These are phyloP conservation scores for Otus sunia DNA, from an alignment of 2,113 vertebrate species.

Conservation along the genomic window DNA sequence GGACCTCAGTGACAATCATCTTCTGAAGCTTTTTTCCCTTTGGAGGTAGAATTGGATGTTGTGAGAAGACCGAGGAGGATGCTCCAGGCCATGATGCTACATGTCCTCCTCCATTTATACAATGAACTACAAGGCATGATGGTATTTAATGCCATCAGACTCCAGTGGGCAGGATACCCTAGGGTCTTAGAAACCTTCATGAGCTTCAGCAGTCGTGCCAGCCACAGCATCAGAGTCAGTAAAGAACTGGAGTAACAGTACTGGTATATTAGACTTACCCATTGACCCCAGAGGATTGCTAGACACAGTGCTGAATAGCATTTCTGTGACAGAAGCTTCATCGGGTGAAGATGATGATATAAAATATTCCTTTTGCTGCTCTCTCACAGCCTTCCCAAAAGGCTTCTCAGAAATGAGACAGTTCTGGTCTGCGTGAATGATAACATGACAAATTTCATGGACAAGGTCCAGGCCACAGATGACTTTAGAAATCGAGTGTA, in stretches of 20 bases:
- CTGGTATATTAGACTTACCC: not conserved
- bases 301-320: not conserved
- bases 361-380: not conserved
- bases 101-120: not conserved
- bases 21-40: not conserved
- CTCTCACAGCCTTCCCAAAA: not conserved
- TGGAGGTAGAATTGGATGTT: not conserved
- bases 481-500: not conserved
- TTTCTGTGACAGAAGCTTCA: not conserved
- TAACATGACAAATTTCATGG: not conserved
- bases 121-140: not conserved
- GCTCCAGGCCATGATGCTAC: not conserved
- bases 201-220: not conserved
- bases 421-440: not conserved
- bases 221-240: not conserved
- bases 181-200: not conserved
- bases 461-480: not conserved
- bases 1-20: not conserved
- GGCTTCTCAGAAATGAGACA: not conserved
- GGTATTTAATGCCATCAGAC: not conserved
- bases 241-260: not conserved
- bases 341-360: not conserved
- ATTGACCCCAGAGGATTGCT: not conserved
- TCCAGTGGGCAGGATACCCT: not conserved
- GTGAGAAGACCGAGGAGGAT: not conserved